Percentiles rank a stretch among this genome's conserved stretches.
These are phyloP conservation scores for Argynnis bischoffii DNA, from an alignment of 2,888 invertebrate genomes.

Conservation along the genomic window DNA sequence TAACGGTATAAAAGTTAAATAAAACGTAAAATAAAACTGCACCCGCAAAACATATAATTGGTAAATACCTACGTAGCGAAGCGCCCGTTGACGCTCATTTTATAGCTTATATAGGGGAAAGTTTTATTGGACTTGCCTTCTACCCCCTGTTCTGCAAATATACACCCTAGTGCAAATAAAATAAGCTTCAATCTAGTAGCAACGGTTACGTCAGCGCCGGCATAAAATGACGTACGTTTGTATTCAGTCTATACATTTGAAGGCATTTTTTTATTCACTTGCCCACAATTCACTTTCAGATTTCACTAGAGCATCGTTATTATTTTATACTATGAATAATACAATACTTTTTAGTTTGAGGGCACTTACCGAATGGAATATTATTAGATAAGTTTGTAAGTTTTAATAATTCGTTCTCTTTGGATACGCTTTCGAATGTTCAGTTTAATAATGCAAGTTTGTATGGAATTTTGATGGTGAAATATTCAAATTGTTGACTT, in stretches of 20 bases:
- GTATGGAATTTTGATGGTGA: neutral
- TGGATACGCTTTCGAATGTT: slow-evolving; percentile 8
- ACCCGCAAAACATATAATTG: slow-evolving; percentile 82
- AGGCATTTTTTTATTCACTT: slow-evolving; percentile 79
- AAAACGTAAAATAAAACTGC: slow-evolving; percentile 83
- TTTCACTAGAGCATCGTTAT: slow-evolving; percentile 66
- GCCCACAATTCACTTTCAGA: slow-evolving; percentile 80
- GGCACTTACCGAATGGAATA: slow-evolving; percentile 27
- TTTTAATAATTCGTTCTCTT: slow-evolving; percentile 18
- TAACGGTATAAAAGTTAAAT: slow-evolving; percentile 83
- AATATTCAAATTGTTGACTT: neutral
- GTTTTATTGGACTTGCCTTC: slow-evolving; percentile 80
- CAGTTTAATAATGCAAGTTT: no score
- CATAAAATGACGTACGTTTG: slow-evolving; percentile 82
- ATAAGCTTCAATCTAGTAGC: slow-evolving; percentile 54
- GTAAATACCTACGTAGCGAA: slow-evolving; percentile 59
- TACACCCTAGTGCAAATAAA: slow-evolving; percentile 53
- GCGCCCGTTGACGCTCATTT: slow-evolving; percentile 78
- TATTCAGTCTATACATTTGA: slow-evolving; percentile 81
- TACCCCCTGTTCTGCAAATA: slow-evolving; percentile 57
- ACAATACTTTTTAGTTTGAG: slow-evolving; percentile 45
- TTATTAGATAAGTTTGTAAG: slow-evolving; percentile 22
- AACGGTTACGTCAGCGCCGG: slow-evolving; percentile 67
- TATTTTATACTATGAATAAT: slow-evolving; percentile 67
- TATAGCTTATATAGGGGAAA: slow-evolving; percentile 82